Evolutionary conservation across 2,888 invertebrate species (phyloP), one percentile per base, ranked within the genome.

Genomic region (Tinea pellionella): DNA sequence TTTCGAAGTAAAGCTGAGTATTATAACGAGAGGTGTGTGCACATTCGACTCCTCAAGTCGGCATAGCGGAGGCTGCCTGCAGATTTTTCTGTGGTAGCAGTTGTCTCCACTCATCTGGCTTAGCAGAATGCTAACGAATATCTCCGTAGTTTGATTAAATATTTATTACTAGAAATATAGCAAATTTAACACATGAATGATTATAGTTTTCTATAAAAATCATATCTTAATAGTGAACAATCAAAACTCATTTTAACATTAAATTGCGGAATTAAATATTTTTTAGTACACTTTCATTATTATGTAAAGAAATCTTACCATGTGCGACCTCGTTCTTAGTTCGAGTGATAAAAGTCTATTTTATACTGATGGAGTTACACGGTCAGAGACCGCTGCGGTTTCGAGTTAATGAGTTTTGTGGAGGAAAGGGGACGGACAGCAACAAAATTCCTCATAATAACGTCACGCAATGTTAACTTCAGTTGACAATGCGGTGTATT

Each of bases 381-480:
- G 37, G 37, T 37, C 37, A 37, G 37, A 37, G 37, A 9, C 37
- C 37, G 47, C 47, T 13, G 47, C 47, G 16, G 47, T 16, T 47
- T 47, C 15, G 47, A 47, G 47, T 47, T 47, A 47, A 47, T 47
- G 16, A 47, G 47, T 47, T 47, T 47, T 16, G 16, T 47, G 16
- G 9, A n/a, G 47, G 47, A 47, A 47, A 16, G 47, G 47, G 47
- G 47, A 37, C 47, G 47, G 47, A 9, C 15, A 8, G 47, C 47
- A 13, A 16, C 47, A 47, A 13, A 47, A 47, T 47, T 47, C 16
- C 47, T 47, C 16, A 47, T 47, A 47, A 47, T 47, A 47, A 47
- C 47, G 47, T 47, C 47, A 47, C 47, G 47, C 47, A 47, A 47
- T 47, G 47, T 16, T 37, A 37, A 37, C 37, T 37, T 37, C 37